Conservation (phyloP, 2,888 invertebrate genomes). For the Lepidocyrtoides sp. region DNA sequence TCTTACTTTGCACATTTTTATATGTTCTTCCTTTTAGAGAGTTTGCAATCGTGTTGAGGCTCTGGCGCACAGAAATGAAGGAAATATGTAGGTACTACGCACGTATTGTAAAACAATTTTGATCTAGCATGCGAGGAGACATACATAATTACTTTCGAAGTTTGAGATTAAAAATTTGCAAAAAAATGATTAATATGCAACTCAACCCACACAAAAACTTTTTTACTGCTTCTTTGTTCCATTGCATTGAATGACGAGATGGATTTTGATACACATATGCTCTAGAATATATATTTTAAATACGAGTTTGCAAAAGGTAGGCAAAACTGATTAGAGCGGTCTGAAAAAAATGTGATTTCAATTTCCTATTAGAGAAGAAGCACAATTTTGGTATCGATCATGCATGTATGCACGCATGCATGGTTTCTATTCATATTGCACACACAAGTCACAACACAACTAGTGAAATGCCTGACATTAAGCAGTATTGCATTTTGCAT, state of each 20-base stretch:
- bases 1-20: too few relatives aligned
- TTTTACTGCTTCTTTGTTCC: background rate
- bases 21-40: constrained; percentile 43
- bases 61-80: background rate
- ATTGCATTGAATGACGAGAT: background rate
- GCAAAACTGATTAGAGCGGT: background rate
- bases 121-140: constrained; percentile 40
- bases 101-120: background rate
- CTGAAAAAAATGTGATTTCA: background rate
- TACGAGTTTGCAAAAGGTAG: background rate
- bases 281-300: background rate
- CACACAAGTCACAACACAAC: background rate
- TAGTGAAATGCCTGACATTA: background rate
- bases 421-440: constrained; percentile 12
- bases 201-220: background rate
- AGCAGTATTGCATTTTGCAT: background rate
- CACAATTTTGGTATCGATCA: background rate
- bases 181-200: constrained; percentile 65
- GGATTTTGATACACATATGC: background rate
- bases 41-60: constrained; percentile 11
- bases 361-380: background rate
- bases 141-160: constrained; percentile 58
- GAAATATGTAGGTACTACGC: constrained; percentile 4
- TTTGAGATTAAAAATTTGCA: constrained; percentile 58
- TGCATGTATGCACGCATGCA: constrained; percentile 60